These are phyloP conservation scores for Drosophila falleni DNA, from an alignment of 2,888 invertebrate species.

Conservation along the genomic window DNA sequence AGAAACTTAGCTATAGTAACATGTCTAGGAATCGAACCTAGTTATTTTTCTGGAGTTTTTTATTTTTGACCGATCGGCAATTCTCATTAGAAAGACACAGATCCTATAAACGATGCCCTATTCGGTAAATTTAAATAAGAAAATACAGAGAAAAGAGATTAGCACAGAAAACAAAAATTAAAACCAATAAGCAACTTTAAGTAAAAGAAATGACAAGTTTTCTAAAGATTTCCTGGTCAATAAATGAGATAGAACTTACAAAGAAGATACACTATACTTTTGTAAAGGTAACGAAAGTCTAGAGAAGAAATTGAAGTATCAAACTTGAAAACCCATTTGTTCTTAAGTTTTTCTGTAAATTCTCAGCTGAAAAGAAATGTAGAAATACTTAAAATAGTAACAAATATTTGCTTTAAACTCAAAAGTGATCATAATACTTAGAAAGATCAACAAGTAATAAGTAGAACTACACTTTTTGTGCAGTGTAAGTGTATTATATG, in stretches of 20 bases:
- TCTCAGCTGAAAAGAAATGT: neutral
- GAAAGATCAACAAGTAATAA: neutral
- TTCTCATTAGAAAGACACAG: no score
- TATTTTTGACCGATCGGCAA: no score
- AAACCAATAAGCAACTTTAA: no score
- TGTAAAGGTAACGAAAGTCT: no score
- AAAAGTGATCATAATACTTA: neutral
- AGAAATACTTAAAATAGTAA: neutral
- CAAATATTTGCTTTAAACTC: neutral
- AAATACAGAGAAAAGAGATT: no score
- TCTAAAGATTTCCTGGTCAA: neutral
- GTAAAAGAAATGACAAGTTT: neutral
- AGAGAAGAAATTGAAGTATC: neutral
- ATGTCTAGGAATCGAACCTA: no score
- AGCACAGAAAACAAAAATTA: no score
- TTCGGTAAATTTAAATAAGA: no score
- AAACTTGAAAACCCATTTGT: neutral
- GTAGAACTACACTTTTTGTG: neutral
- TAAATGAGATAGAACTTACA: neutral
- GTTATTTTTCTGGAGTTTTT: no score
- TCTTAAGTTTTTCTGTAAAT: neutral
- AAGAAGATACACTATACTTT: no score
- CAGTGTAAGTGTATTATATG: slow-evolving; percentile 13
- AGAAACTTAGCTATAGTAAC: no score
- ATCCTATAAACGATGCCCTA: no score